A percentile compares a stretch with the other conserved stretches of the same genome.
These are phyloP conservation scores for Deilephila porcellus DNA, from an alignment of 2,888 invertebrate species.

Conservation along the genomic window DNA sequence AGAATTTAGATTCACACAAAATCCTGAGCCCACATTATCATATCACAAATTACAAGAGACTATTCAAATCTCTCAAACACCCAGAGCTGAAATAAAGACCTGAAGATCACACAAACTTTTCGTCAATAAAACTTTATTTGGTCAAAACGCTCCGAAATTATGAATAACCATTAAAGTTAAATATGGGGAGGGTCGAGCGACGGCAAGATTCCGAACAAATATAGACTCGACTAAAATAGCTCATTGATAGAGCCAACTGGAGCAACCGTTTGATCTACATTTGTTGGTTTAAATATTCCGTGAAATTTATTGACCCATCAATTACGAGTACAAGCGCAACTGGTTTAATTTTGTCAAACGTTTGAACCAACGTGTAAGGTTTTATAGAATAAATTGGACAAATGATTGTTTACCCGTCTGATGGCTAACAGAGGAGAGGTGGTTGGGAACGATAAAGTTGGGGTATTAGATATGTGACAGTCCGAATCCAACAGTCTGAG, in stretches of 20 bases:
- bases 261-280: slow-evolving; percentile 11
- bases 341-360: no score
- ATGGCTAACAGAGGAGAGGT: no score
- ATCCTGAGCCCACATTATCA: no score
- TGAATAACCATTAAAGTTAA: background rate
- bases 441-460: no score
- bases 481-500: no score
- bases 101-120: background rate
- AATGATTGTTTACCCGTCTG: background rate
- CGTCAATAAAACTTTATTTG: background rate
- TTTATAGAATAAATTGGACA: no score
- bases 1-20: no score
- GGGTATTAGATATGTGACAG: no score
- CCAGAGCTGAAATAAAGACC: no score
- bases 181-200: background rate
- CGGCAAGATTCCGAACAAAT: background rate
- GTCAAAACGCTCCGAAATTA: background rate
- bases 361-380: no score
- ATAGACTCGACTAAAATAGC: slow-evolving; percentile 8
- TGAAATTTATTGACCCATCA: background rate
- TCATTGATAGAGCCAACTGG: slow-evolving; percentile 21
- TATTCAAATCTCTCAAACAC: no score
- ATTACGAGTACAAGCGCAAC: background rate
- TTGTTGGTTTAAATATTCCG: background rate
- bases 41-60: no score